Conservation (phyloP, 2,888 invertebrate species). For the Caenorhabditis becei region DNA sequence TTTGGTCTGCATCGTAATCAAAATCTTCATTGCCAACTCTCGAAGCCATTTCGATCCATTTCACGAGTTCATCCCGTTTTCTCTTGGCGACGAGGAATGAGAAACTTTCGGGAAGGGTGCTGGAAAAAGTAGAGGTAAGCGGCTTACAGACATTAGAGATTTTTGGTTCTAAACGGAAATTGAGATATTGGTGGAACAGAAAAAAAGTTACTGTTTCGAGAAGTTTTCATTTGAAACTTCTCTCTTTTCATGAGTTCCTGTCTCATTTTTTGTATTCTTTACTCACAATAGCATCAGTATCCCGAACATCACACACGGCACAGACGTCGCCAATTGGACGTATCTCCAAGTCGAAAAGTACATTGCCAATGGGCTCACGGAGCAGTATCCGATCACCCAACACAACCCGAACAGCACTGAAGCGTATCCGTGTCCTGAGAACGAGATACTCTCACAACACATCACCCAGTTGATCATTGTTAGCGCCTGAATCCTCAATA, state of each 20-base stretch:
- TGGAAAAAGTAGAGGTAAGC: constrained; percentile 31
- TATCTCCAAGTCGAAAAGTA: constrained; percentile 69
- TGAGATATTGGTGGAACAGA: too few relatives aligned
- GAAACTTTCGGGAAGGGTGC: constrained; percentile 74
- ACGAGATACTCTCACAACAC: constrained; percentile 68
- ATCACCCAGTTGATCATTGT: constrained; percentile 71
- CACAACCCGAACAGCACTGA: constrained; percentile 64
- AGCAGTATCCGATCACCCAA: constrained; percentile 73
- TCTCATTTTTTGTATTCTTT: too few relatives aligned
- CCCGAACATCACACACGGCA: constrained; percentile 67
- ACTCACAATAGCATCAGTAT: constrained; percentile 70
- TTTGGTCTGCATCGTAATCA: constrained; percentile 60
- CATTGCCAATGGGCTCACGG: constrained; percentile 71
- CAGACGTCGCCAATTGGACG: constrained; percentile 65
- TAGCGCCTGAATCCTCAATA: constrained; percentile 46
- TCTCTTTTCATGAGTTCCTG: too few relatives aligned
- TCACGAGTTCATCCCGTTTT: constrained; percentile 52
- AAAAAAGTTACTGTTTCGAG: not conserved
- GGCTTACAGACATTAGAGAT: not conserved
- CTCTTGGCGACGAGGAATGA: constrained; percentile 68
- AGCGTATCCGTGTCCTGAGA: constrained; percentile 64
- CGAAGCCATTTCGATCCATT: constrained; percentile 68
- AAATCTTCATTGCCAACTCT: constrained; percentile 51
- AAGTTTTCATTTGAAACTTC: too few relatives aligned
- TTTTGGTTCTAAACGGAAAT: not conserved